A percentile compares a stretch with the other conserved stretches of the same genome.
Evolutionary conservation across 2,797 vertebrate genomes (phyloP).

Genomic region (Sebastiscus albofasciatus): DNA sequence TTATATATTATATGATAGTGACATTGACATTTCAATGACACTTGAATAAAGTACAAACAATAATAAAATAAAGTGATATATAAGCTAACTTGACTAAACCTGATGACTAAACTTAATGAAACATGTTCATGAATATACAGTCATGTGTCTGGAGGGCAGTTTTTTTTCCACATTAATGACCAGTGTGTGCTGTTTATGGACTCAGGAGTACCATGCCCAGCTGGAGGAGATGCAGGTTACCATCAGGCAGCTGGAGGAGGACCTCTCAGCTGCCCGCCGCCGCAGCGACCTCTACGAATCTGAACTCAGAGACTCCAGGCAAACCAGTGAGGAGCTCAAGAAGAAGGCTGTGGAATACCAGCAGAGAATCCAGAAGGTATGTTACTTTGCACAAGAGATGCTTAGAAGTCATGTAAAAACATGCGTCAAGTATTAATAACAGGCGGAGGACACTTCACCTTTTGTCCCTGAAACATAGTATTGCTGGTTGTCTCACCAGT

Average conservation of each 20-base stretch:
- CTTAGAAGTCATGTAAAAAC: neutral
- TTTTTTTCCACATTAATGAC: neutral
- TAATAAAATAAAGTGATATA: no score
- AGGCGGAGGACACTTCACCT: neutral
- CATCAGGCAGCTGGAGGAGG: constrained; percentile 97
- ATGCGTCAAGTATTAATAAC: neutral
- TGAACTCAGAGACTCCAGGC: constrained; percentile 93
- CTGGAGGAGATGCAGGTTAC: constrained; percentile 97
- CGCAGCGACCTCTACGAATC: constrained; percentile 97
- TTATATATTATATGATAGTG: no score
- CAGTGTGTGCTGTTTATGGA: neutral
- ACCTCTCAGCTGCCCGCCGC: constrained; percentile 94
- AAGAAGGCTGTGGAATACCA: constrained; percentile 96
- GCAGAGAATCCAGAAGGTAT: constrained; percentile 94
- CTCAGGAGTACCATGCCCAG: constrained; percentile 97
- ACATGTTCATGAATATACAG: neutral
- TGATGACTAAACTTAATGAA: neutral
- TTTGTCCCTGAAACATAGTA: neutral
- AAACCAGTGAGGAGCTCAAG: constrained; percentile 95
- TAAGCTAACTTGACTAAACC: no score
- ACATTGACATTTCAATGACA: no score
- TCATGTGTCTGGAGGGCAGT: neutral
- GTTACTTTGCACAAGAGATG: neutral
- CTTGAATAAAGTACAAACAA: no score
- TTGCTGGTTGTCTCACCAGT: neutral